These are phyloP conservation scores for Synergus itoensis DNA, from an alignment of 2,888 invertebrate species.

Conservation along the genomic window DNA sequence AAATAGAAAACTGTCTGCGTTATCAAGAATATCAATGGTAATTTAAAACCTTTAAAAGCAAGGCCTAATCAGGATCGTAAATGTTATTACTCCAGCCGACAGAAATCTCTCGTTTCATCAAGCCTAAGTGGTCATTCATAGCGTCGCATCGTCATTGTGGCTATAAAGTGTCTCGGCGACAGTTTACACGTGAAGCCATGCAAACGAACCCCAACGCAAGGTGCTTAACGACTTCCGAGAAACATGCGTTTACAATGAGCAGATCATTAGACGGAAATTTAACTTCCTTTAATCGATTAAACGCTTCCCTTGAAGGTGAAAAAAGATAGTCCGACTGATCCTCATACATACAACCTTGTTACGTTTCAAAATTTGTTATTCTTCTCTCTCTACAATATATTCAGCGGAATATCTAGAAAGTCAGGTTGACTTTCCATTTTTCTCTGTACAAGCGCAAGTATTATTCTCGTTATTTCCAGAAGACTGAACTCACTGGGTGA, in stretches of 20 bases:
- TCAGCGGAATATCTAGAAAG: no score
- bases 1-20: background rate
- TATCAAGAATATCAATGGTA: slow-evolving; percentile 10
- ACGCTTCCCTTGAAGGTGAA: background rate
- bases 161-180: slow-evolving; percentile 36
- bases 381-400: no score
- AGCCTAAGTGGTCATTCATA: slow-evolving; percentile 26
- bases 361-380: background rate
- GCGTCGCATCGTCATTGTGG: slow-evolving; percentile 34
- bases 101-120: slow-evolving; percentile 36
- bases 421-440: no score
- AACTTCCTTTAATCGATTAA: slow-evolving; percentile 3
- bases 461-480: no score
- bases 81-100: slow-evolving; percentile 30
- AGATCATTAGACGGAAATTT: slow-evolving; percentile 23
- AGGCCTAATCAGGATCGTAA: slow-evolving; percentile 21
- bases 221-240: slow-evolving; percentile 34
- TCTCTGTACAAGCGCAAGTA: background rate
- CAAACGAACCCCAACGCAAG: slow-evolving; percentile 17
- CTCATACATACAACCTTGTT: background rate
- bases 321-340: no score
- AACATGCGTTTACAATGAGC: slow-evolving; percentile 22
- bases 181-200: slow-evolving; percentile 27
- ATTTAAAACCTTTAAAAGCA: slow-evolving; percentile 26
- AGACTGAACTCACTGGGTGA: background rate